Base-by-base conservation (phyloP, 2,797 vertebrate species). In the Malurus splendens region DNA sequence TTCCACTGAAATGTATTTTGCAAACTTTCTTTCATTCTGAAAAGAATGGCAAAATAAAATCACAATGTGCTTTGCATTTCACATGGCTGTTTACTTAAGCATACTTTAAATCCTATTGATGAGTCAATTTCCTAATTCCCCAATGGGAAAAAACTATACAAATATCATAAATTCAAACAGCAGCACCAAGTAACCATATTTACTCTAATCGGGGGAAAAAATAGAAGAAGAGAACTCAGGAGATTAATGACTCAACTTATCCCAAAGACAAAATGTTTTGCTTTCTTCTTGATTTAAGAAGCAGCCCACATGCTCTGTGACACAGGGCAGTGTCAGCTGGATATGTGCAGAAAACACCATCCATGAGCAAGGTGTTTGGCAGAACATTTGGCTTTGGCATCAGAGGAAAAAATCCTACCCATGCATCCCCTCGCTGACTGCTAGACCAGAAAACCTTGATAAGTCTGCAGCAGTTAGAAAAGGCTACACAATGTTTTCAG, bases 361-460 rank as follows among this genome's bases (percentile, higher is more conserved):
- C 56, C 47, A 33, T 22, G 47, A 86, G 15, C 48, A 87, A 76
- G 30, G 8, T 36, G 12, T n/a, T 93, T 92, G 66, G 38, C 55
- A 87, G 79, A 68, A 66, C 14, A 60, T 50, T 81, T 81, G 67
- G 33, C 48, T 83, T 89, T 78, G 71, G 52, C 33, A 24, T 19
- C 22, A 32, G 18, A 83, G 22, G 15, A 52, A 51, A 71, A 80
- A 36, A 17, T 5, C 12, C 45, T 56, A 11, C 1, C 0, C 18
- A 47, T 44, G 56, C 64, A 76, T 86, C 32, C 25, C 56, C 32
- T 73, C 60, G 12, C 45, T 89, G 33, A 67, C 42, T 92, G 56
- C 32, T 79, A 76, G 80, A 89, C 33, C 70, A 83, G 87, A 89
- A 94, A 86, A 73, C 56, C 33, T 79, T 86, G 71, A 67, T 25